Conservation (phyloP, 2,797 vertebrate species). For the Sebastes oblongus region DNA sequence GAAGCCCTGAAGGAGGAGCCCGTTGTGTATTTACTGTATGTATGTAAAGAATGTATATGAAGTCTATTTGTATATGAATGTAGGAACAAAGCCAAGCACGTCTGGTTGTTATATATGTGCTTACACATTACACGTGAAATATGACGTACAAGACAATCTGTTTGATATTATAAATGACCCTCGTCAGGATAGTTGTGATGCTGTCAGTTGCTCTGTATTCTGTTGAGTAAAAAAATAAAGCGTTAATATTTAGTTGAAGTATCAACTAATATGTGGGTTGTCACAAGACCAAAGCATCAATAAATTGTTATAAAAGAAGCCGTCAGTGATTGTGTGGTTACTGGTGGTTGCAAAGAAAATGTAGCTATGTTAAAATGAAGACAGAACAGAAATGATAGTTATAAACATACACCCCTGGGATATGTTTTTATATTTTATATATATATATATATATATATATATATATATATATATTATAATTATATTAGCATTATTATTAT, state of each 20-base stretch:
- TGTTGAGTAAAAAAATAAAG: constrained; percentile 5
- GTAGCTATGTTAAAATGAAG: neutral
- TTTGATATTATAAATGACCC: neutral
- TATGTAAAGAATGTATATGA: constrained; percentile 58
- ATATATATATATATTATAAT: too few relatives aligned
- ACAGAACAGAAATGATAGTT: neutral
- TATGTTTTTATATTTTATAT: neutral
- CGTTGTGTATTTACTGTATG: constrained; percentile 38
- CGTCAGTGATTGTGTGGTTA: neutral
- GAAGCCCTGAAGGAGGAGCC: neutral
- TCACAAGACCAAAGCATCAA: constrained; percentile 48
- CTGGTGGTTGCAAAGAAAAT: neutral
- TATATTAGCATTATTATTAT: too few relatives aligned
- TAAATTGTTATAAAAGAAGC: constrained; percentile 24
- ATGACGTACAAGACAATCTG: constrained; percentile 6
- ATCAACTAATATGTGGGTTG: constrained; percentile 5
- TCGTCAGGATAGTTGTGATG: neutral
- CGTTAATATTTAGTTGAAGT: neutral
- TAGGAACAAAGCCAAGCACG: constrained; percentile 35
- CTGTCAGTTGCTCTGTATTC: neutral
- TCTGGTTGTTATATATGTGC: constrained; percentile 10
- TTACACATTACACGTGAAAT: neutral
- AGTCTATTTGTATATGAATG: constrained; percentile 52
- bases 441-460: too few relatives aligned
- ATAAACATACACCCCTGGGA: neutral